A percentile compares a stretch with the other conserved stretches of the same genome.
phyloP scores from a whole-genome alignment of 2,888 invertebrate species.

The Troides helena region DNA sequence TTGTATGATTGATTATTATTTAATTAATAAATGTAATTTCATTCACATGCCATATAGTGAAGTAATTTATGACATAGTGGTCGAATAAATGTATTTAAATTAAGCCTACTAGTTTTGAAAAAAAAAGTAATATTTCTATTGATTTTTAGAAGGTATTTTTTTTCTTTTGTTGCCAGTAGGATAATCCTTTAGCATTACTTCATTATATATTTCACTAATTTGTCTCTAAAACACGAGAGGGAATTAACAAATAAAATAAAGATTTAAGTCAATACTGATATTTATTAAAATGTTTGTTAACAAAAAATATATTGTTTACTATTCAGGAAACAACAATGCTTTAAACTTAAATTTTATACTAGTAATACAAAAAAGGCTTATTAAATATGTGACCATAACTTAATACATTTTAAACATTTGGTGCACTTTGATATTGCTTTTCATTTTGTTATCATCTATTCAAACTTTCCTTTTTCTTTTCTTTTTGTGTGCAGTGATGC shows the following conservation, averaged over 20 bases:
- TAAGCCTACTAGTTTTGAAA: too few relatives aligned
- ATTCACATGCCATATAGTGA: too few relatives aligned
- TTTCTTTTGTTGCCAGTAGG: too few relatives aligned
- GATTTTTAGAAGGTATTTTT: too few relatives aligned
- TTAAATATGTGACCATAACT: slow-evolving; percentile 37
- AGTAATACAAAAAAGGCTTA: slow-evolving; percentile 66
- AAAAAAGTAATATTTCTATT: too few relatives aligned
- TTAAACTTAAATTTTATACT: slow-evolving; percentile 53
- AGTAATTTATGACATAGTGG: too few relatives aligned
- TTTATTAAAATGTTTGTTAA: slow-evolving; percentile 30
- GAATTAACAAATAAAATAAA: background rate
- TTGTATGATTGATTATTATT: too few relatives aligned
- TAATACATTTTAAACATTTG: slow-evolving; percentile 45
- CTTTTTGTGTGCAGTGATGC: slow-evolving; percentile 91
- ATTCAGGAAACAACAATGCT: slow-evolving; percentile 49
- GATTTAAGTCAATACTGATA: slow-evolving; percentile 16
- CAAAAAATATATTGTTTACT: slow-evolving; percentile 50
- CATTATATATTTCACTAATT: background rate
- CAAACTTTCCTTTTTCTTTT: slow-evolving; percentile 83
- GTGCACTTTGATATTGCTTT: slow-evolving; percentile 37
- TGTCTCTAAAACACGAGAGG: background rate
- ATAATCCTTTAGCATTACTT: too few relatives aligned
- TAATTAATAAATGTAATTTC: too few relatives aligned
- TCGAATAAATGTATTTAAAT: too few relatives aligned
- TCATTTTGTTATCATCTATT: slow-evolving; percentile 36